phyloP scores from a whole-genome alignment of 2,113 vertebrate genomes.

The Vidua macroura region DNA sequence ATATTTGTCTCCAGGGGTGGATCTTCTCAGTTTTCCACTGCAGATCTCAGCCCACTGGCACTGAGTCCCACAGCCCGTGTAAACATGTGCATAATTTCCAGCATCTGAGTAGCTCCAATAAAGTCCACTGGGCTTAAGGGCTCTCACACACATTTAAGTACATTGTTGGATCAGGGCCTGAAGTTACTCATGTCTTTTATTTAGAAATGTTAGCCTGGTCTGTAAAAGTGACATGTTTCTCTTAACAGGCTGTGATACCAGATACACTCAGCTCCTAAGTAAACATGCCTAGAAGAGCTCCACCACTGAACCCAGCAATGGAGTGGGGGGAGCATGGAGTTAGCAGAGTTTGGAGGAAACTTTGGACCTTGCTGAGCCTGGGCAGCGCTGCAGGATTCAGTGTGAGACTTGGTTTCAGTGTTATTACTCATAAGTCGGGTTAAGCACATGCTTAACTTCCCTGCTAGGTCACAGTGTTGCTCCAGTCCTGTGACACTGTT shows the following conservation, averaged over 20 bases:
- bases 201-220: constrained; percentile 42
- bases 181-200: constrained; percentile 49
- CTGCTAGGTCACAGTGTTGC: background rate
- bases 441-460: background rate
- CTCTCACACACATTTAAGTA: constrained; percentile 38
- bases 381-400: background rate
- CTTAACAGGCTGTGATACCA: constrained; percentile 21
- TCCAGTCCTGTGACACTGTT: background rate
- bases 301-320: background rate
- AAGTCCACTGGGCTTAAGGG: constrained; percentile 32
- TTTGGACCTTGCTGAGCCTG: background rate
- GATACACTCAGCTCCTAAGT: background rate
- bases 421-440: background rate
- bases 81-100: constrained; percentile 24
- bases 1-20: background rate
- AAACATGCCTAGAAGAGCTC: background rate
- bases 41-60: background rate
- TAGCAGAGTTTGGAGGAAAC: background rate
- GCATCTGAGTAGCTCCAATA: constrained; percentile 18
- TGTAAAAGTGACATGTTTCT: constrained; percentile 50
- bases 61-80: background rate
- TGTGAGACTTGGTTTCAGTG: background rate
- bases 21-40: constrained; percentile 6
- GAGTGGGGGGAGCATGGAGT: background rate
- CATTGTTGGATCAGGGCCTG: constrained; percentile 36